Base-by-base conservation (phyloP, 2,888 invertebrate species). In the Drosophila tripunctata region DNA sequence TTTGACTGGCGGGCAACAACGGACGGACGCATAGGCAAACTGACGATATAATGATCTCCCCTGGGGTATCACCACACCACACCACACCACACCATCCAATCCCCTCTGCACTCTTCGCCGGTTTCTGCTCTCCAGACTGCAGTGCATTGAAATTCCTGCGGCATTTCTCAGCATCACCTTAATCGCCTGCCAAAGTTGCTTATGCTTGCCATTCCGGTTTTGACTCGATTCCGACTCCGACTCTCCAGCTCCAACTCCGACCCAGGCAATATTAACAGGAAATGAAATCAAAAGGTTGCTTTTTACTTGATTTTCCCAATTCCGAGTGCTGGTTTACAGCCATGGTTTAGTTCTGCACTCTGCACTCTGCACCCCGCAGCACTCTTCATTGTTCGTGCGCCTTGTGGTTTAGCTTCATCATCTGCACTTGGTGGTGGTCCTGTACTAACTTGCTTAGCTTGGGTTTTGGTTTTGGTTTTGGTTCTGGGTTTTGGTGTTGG, bases 231-330 rank as follows among this genome's bases (percentile, higher is more conserved):
- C 38, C 44, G 50, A 4, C 48, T 36, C 41, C 10, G 17, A 15
- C 30, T n/a, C 30, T n/a, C 33, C 27, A 35, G 41, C 21, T 45
- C 30, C 31, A 19, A 31, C 52, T 51, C 31, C 7, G 15, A 27
- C 40, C 61, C 64, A 67, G 68, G 69, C 75, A 86, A 83, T 86
- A 84, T 86, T 84, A 86, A 83, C 86, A 86, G 84, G 84, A 84
- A 86, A 83, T 86, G 78, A 84, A 84, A 84, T 84, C 86, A 84
- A 84, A 84, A 84, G 84, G 84, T 78, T 86, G 83, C 68, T 78
- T 81, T 71, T 82, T 80, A 78, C 78, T 84, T 79, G 84, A 84
- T 86, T 84, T 86, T 83, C 75, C 67, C 77, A 78, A 83, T 86
- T 80, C 75, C 57, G 58, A 70, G 64, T 61, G 36, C 68, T 45